Base-by-base conservation (phyloP, 1,140 invertebrate species). In the Drosophila burlai region DNA sequence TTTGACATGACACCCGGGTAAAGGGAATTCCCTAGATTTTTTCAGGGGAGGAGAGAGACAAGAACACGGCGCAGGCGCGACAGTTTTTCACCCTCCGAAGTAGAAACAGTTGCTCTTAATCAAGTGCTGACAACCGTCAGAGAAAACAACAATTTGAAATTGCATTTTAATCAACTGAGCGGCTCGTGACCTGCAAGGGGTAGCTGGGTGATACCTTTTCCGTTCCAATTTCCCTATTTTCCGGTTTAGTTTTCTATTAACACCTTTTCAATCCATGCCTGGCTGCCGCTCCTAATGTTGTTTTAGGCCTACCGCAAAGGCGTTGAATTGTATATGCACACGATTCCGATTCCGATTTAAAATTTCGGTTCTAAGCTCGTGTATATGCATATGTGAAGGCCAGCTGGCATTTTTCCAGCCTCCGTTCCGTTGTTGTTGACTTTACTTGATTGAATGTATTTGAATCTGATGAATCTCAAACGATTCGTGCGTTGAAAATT, bases 101-200 rank as follows among this genome's bases (percentile, higher is more conserved):
- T 16, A 8, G 49, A 68, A 57, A 52, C 81, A 76, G 82, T 77
- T 85, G 84, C 81, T 90, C 75, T 85, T 89, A 89, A 89, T 89
- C 85, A 90, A 90, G 85, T 90, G 85, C 77, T 85, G 85, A 90
- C 85, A 90, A 90, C 75, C 81, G 60, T 49, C 66, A 60, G 65
- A 76, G 71, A 87, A 83, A 86, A 83, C 80, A 86, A 81, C 24
- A 24, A 24, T 84, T 78, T 69, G 42, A 76, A 90, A 90, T 90
- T 85, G 86, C 79, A 90, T 90, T 90, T 91, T 90, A 90, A 90
- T 90, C 67, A 82, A 90, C 86, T 82, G 64, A 4, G 4, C 43
- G 45, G 47, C 66, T 80, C 77, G 57, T 59, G 55, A 16, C 38
- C 11, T n/a, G 21, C 24, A 36, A 46, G 64, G 60, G 64, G 59